Percentiles rank a stretch among this genome's conserved stretches.
phyloP scores from a whole-genome alignment of 2,797 vertebrate species.

The Buphagus erythrorhynchus region DNA sequence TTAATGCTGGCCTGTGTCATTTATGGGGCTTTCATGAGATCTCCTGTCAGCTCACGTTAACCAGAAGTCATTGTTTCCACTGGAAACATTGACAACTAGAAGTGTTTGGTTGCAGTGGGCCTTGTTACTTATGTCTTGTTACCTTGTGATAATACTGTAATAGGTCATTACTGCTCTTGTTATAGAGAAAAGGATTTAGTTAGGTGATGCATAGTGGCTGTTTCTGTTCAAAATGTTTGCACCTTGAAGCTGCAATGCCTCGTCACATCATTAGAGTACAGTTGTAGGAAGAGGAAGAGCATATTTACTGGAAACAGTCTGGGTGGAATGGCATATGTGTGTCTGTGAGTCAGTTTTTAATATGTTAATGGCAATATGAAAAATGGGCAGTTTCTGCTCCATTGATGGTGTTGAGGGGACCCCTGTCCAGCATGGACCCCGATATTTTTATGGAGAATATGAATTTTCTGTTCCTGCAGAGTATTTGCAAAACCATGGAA shows the following conservation, averaged over 20 bases:
- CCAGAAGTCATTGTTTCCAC: conserved; percentile 65
- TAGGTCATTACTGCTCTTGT: conserved; percentile 70
- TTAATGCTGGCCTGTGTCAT: not conserved
- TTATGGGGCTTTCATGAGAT: conserved; percentile 42
- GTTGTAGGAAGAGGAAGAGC: not conserved
- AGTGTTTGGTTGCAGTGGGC: conserved; percentile 67
- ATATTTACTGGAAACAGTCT: not conserved
- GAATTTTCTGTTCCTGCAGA: not conserved
- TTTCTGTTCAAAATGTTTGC: conserved; percentile 43
- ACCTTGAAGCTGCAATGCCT: conserved; percentile 21
- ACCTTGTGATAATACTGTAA: conserved; percentile 69
- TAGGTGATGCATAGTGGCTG: conserved; percentile 52
- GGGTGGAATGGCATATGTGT: not conserved
- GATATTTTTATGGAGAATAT: not conserved
- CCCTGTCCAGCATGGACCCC: not conserved
- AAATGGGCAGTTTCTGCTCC: not conserved
- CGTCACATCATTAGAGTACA: conserved; percentile 20
- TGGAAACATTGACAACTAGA: conserved; percentile 49
- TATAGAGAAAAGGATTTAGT: conserved; percentile 55
- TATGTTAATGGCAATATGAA: conserved; percentile 16
- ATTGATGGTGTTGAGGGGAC: not conserved
- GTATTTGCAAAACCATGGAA: not conserved
- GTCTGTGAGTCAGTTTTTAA: not conserved
- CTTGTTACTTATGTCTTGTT: conserved; percentile 70
- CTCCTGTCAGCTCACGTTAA: conserved; percentile 56